Evolutionary conservation across 2,113 vertebrate genomes (phyloP), one percentile per base, ranked within the genome.

Genomic region (Synchiropus splendidus): DNA sequence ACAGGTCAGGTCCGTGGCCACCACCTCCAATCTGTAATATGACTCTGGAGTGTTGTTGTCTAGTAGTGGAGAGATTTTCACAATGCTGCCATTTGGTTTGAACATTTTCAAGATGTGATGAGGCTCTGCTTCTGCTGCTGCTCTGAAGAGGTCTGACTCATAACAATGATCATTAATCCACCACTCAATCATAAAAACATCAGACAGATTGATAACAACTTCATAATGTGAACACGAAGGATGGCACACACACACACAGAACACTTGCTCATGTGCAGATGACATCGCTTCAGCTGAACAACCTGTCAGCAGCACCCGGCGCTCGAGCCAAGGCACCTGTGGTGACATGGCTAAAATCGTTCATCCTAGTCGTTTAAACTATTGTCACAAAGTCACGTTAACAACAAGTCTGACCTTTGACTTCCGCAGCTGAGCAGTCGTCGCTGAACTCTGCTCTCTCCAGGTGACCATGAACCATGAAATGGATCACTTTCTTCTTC

Each of bases 71-170:
- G 69, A 79, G 59, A 80, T 80, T 37, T 82, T 80, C 45, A 83
- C 48, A 58, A 77, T 17, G 37, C 46, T 31, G 36, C 81, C 75
- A 12, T 43, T 58, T 1, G 13, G 10, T 46, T 52, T 65, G 61
- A 80, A 83, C 67, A 82, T 41, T 66, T 80, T 83, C 52, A 83
- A 53, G 57, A 82, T 73, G 72, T 80, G 71, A 18, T 77, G 48
- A 16, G 81, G 75, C 6, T 62, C 70, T 0, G 54, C 75, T 32
- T 80, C 77, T 0, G 75, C 81, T 4, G 75, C 79, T 3, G 67
- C 77, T 16, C 57, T 41, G 14, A 83, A 79, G 64, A 83, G 35
- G 18, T 79, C 77, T 83, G 62, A 9, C 4, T 32, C 9, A 12
- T 18, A 8, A 9, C 6, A 5, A 3, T 12, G 12, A 16, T 9